Base-by-base conservation (phyloP, 2,888 invertebrate genomes). In the Erannis defoliaria region DNA sequence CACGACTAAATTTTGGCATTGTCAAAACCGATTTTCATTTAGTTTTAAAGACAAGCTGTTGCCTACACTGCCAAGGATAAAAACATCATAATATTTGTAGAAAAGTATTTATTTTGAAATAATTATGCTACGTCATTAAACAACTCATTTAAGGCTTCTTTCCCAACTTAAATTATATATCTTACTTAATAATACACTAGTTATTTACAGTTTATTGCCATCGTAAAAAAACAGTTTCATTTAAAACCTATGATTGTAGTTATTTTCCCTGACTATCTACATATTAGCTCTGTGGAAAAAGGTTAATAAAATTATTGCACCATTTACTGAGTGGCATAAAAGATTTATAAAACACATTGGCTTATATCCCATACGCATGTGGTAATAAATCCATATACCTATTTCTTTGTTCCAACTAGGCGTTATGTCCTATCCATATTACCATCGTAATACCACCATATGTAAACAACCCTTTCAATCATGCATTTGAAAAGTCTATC, bases 111-210 rank as follows among this genome's bases (percentile, higher is more conserved):
- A 83, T 81, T 84, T 76, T 75, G 79, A 76, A 84, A 82, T 82
- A 77, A 75, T 74, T 79, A 75, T 73, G n/a, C 62, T 72, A 85
- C 77, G 78, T 85, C 84, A 82, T 78, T 84, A 81, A 80, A 83
- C 80, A 86, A 84, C 80, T 84, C 81, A 85, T 84, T 82, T 77
- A 84, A 81, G 77, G 78, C 82, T 82, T 82, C 73, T 78, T 74
- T 69, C 68, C 73, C 76, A 81, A 83, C 80, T 78, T 77, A 80
- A 76, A 80, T 76, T 70, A 72, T 53, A 74, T 72, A 73, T 68
- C 76, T 77, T 76, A 65, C 68, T 48, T 63, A 60, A 70, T 72
- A 79, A 73, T 75, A 70, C 81, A 79, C 73, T 45, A 43, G 2
- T 26, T 82, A 82, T 82, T 73, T 82, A 84, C 81, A 82, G 67